Evolutionary conservation across 2,113 vertebrate genomes (phyloP).

Genomic region (Eulemur macaco): DNA sequence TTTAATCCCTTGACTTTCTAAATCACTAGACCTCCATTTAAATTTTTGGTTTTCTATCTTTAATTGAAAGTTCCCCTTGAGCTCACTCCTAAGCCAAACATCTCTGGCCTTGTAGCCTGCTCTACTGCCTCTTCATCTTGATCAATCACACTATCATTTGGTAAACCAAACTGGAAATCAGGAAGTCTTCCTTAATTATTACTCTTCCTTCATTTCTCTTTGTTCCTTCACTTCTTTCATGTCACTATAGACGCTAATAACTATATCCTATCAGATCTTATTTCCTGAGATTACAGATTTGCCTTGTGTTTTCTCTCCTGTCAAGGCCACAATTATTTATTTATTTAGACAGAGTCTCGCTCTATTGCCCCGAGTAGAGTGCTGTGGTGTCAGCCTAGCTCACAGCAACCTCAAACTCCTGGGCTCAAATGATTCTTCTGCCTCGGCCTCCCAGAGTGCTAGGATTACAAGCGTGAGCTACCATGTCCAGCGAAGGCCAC

Average conservation of each 20-base stretch:
- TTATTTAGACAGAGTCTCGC: no score
- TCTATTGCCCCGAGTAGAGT: no score
- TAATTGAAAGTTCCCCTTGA: neutral
- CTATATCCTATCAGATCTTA: neutral
- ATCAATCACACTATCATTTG: neutral
- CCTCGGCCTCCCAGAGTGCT: no score
- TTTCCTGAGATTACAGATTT: neutral
- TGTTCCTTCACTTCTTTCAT: neutral
- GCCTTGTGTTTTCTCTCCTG: neutral
- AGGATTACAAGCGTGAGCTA: no score
- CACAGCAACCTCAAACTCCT: no score
- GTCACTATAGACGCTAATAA: neutral
- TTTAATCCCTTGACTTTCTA: neutral
- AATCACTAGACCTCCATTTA: neutral
- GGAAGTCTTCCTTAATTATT: neutral
- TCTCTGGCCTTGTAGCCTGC: neutral
- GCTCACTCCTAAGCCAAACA: neutral
- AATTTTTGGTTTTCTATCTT: neutral
- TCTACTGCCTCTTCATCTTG: neutral
- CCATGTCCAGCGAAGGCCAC: neutral
- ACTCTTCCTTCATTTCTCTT: neutral
- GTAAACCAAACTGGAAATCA: neutral
- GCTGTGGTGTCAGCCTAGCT: no score
- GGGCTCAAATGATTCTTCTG: no score
- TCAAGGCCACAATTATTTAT: neutral